A percentile compares a stretch with the other conserved stretches of the same genome.
phyloP scores from a whole-genome alignment of 1,140 invertebrate species.

The Nylanderia fulva region DNA sequence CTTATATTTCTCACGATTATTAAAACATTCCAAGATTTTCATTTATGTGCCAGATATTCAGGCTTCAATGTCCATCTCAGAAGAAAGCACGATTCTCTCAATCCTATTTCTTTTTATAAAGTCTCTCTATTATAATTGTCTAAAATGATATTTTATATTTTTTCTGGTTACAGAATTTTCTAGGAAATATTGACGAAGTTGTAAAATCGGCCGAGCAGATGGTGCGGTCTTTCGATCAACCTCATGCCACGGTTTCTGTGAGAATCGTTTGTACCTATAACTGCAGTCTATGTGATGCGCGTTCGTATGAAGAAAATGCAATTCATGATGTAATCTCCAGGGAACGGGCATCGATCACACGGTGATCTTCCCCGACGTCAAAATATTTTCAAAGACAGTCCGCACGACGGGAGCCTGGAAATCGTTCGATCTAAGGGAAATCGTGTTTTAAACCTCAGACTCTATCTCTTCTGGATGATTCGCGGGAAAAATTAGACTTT shows the following conservation, averaged over 20 bases:
- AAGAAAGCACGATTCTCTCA: background rate
- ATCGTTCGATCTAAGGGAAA: conserved; percentile 51
- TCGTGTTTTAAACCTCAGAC: conserved; percentile 13
- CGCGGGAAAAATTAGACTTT: conserved; percentile 30
- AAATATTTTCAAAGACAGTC: conserved; percentile 77
- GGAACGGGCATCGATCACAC: conserved; percentile 80
- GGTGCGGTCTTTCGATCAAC: conserved; percentile 61
- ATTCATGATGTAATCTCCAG: conserved; percentile 79
- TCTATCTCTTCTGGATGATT: conserved; percentile 25
- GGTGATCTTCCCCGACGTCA: conserved; percentile 76
- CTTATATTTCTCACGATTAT: background rate
- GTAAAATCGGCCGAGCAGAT: conserved; percentile 59
- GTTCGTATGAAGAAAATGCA: conserved; percentile 72
- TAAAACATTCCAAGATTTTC: background rate
- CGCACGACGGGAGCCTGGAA: conserved; percentile 45
- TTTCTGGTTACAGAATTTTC: background rate
- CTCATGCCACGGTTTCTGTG: conserved; percentile 60
- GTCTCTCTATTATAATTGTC: background rate
- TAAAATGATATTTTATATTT: background rate
- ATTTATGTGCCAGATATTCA: background rate
- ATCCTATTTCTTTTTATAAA: background rate
- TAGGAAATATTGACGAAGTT: conserved; percentile 41
- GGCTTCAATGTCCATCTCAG: too few relatives aligned
- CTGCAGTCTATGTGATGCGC: conserved; percentile 43
- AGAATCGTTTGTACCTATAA: conserved; percentile 60